Base-by-base conservation (phyloP, 1,140 invertebrate species). In the Leptoteleia sp. region DNA sequence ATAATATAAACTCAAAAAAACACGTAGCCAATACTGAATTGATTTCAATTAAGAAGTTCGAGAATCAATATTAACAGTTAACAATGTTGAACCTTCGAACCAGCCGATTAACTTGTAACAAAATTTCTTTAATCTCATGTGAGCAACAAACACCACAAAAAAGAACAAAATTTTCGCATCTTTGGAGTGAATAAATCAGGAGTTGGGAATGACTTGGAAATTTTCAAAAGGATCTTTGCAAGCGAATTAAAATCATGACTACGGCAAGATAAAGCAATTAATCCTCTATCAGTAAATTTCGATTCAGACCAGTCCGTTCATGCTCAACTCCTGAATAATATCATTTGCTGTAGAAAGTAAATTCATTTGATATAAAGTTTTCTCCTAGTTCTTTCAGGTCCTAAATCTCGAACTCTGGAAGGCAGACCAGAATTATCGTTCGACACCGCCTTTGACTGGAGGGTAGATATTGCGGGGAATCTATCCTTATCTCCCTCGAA, bases 401-500 rank as follows among this genome's bases (percentile, higher is more conserved):
- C 70, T 3, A 73, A 9, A 0, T 73, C 55, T 17, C 57, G 52
- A 4, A 68, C 55, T 27, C 31, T 45, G 6, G 55, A 40, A 13
- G 54, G 68, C 17, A 73, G 19, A 17, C 62, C 68, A 1, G 68
- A 31, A 37, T 77, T 57, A 9, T 71, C 65, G 35, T 76, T 76
- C 62, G 55, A 68, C 4, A 61, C 12, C 6, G 40, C 38, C 12
- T 68, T 76, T 0, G 70, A 16, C 13, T 57, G 64, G 33, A 47
- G 29, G 2, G 22, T 6, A 0, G 42, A 37, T 8, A 12, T 31
- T 2, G 40, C 4, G 4, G 31, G 19, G n/a, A 17, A 65, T n/a
- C 64, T 73, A 25, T 83, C 64, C 9, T 70, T n/a, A 4, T 82
- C 84, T 0, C 84, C 85, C 57, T 93, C 92, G 76, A 93, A 93